phyloP scores from a whole-genome alignment of 2,888 invertebrate genomes.

The Cactoblastis cactorum region DNA sequence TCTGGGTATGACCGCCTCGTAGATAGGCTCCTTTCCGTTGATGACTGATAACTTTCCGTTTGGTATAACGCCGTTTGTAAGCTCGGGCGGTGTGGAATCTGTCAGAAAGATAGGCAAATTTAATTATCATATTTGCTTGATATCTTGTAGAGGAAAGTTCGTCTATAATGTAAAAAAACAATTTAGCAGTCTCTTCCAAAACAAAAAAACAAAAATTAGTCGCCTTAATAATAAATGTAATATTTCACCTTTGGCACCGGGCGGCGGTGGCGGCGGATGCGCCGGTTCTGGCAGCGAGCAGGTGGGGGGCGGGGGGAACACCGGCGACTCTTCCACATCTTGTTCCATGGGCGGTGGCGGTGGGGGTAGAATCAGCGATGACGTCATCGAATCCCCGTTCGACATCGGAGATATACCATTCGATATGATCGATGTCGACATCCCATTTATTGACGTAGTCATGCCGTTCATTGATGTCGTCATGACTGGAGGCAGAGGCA shows the following conservation, averaged over 20 bases:
- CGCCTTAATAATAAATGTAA: too few relatives aligned
- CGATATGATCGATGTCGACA: conserved; percentile 14
- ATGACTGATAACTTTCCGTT: conserved; percentile 70
- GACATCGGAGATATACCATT: conserved; percentile 27
- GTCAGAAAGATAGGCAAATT: conserved; percentile 11
- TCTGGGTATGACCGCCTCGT: conserved; percentile 88
- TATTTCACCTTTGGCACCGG: conserved; percentile 56
- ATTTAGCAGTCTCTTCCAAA: too few relatives aligned
- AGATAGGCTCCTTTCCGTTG: conserved; percentile 86
- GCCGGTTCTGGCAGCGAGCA: conserved; percentile 86
- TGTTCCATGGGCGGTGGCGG: conserved; percentile 47
- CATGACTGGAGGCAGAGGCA: conserved; percentile 30
- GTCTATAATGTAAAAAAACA: too few relatives aligned
- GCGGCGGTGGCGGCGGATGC: conserved; percentile 85
- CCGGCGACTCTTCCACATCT: conserved; percentile 42
- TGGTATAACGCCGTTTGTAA: conserved; percentile 71
- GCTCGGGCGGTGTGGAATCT: conserved; percentile 67
- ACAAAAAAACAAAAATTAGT: too few relatives aligned
- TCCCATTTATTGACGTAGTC: conserved; percentile 21
- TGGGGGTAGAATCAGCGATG: conserved; percentile 49
- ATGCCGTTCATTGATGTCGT: conserved; percentile 35
- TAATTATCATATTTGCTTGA: too few relatives aligned
- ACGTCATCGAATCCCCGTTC: conserved; percentile 48
- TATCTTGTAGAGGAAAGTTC: too few relatives aligned
- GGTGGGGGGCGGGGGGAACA: conserved; percentile 59